A percentile compares a stretch with the other conserved stretches of the same genome.
These are phyloP conservation scores for Echinops telfairi DNA, from an alignment of 2,113 vertebrate genomes.

Conservation along the genomic window DNA sequence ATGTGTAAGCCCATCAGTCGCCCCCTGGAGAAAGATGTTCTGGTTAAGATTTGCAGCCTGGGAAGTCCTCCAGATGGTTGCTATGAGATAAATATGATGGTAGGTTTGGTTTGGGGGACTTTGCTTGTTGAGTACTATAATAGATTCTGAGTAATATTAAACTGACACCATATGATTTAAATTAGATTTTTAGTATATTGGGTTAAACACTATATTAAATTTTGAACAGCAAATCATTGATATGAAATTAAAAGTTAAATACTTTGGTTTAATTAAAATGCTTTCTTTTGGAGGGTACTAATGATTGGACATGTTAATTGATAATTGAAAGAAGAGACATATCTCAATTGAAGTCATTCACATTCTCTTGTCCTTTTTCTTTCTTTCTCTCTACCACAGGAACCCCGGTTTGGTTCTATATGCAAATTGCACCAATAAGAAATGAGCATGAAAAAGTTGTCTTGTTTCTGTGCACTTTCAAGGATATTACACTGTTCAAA, in stretches of 20 bases:
- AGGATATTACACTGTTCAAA: slow-evolving; percentile 98
- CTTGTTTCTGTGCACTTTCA: slow-evolving; percentile 98
- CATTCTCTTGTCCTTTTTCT: not conserved
- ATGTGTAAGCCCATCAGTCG: no score
- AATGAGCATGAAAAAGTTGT: slow-evolving; percentile 99
- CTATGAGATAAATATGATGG: no score
- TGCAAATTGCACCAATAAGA: slow-evolving; percentile 99
- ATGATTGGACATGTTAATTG: not conserved
- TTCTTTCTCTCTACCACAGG: slow-evolving; percentile 86
- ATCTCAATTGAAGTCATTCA: not conserved
- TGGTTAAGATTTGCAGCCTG: no score
- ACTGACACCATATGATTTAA: not conserved
- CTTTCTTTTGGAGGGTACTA: not conserved
- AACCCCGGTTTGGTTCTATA: slow-evolving; percentile 99
- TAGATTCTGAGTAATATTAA: not conserved
- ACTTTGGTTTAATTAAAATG: not conserved
- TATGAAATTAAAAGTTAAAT: not conserved
- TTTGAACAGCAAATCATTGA: slow-evolving; percentile 14
- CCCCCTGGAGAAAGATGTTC: no score
- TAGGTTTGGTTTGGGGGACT: not conserved
- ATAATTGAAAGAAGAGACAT: not conserved
- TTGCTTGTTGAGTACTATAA: not conserved
- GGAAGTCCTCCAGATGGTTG: no score
- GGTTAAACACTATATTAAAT: slow-evolving; percentile 2
- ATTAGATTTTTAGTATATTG: slow-evolving; percentile 40